Evolutionary conservation across 2,113 vertebrate genomes (phyloP).

Genomic region (Triplophysa rosa): DNA sequence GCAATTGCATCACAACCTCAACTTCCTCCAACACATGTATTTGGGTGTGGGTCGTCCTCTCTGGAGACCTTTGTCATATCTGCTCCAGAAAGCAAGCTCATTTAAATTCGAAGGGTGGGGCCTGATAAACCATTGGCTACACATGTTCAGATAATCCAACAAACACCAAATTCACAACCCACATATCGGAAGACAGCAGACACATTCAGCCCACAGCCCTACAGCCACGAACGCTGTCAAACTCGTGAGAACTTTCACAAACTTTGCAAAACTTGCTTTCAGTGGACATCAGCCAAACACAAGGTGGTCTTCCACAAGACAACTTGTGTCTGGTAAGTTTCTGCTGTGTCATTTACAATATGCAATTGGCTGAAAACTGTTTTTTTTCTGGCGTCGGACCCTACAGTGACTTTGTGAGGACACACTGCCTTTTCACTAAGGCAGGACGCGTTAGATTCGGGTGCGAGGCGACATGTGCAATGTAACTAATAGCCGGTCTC

Average conservation of each 20-base stretch:
- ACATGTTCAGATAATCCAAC: background rate
- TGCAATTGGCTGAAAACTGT: background rate
- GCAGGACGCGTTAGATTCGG: background rate
- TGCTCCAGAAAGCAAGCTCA: constrained; percentile 6
- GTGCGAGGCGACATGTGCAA: constrained; percentile 27
- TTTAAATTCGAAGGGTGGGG: constrained; percentile 41
- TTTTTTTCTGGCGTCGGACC: background rate
- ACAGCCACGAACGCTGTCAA: background rate
- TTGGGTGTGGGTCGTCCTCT: constrained; percentile 25
- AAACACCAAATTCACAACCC: constrained; percentile 5
- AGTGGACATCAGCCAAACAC: background rate
- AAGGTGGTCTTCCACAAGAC: background rate
- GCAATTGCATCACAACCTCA: background rate
- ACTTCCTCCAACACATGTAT: constrained; percentile 32
- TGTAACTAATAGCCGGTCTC: constrained; percentile 36
- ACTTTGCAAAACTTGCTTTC: background rate
- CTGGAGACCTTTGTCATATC: constrained; percentile 24
- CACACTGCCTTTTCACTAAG: background rate
- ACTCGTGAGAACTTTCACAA: background rate
- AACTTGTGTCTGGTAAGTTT: constrained; percentile 26
- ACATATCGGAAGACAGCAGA: constrained; percentile 20
- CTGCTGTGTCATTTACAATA: constrained; percentile 16
- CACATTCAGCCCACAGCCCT: background rate
- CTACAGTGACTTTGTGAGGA: background rate
- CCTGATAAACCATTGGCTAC: background rate